phyloP scores from a whole-genome alignment of 2,888 invertebrate genomes.

The Apotomis turbidana region DNA sequence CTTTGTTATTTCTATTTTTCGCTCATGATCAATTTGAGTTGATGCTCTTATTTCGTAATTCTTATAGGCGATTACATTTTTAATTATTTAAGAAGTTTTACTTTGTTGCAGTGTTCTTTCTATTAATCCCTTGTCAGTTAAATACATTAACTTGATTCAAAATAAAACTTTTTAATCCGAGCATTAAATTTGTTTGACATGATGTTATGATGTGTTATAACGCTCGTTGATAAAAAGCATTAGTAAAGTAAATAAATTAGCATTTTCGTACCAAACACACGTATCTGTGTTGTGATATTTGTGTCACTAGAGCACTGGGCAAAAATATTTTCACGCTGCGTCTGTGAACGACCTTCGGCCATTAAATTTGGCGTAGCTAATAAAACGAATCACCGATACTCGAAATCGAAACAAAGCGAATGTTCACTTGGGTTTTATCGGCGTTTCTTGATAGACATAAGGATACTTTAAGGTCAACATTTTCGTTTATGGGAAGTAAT shows the following conservation, averaged over 20 bases:
- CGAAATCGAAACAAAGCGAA: slow-evolving; percentile 12
- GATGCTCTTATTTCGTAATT: no score
- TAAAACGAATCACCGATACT: slow-evolving; percentile 32
- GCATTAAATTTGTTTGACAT: slow-evolving; percentile 9
- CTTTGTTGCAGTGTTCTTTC: no score
- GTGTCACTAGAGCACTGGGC: slow-evolving; percentile 48
- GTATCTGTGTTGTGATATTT: slow-evolving; percentile 41
- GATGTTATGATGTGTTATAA: slow-evolving; percentile 6
- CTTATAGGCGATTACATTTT: no score
- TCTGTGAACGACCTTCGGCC: slow-evolving; percentile 42
- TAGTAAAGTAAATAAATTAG: slow-evolving; percentile 31
- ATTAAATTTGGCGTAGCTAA: slow-evolving; percentile 49
- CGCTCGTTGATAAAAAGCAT: slow-evolving; percentile 24
- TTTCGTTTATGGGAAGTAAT: slow-evolving; percentile 57
- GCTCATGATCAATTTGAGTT: no score
- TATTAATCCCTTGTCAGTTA: no score
- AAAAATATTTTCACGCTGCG: slow-evolving; percentile 48
- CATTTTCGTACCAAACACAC: slow-evolving; percentile 23
- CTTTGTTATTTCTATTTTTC: no score
- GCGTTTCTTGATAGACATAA: slow-evolving; percentile 11
- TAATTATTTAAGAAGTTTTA: no score
- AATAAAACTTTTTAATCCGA: neutral
- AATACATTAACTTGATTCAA: neutral
- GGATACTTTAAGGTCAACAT: slow-evolving; percentile 10
- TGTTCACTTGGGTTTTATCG: neutral